Conservation (phyloP, 1,140 invertebrate genomes). For the Bradynema listronoti region DNA sequence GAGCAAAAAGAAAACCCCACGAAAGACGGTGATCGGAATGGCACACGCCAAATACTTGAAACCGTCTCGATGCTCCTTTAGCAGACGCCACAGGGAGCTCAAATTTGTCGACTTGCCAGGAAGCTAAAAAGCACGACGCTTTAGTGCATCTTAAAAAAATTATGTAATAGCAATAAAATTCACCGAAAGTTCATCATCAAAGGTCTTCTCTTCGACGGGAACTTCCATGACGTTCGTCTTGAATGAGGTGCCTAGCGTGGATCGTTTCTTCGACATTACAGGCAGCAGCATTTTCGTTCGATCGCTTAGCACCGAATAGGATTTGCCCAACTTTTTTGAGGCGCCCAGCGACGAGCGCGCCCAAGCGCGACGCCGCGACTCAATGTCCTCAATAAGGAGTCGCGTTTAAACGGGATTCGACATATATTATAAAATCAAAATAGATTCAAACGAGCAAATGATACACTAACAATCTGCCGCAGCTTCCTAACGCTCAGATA, state of each 20-base stretch:
- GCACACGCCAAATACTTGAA: slow-evolving; percentile 31
- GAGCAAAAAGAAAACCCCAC: slow-evolving; percentile 48
- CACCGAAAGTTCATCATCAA: slow-evolving; percentile 30
- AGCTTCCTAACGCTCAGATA: too few species aligned
- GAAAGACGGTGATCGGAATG: slow-evolving; percentile 42
- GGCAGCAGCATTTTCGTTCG: slow-evolving; percentile 46
- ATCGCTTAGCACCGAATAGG: slow-evolving; percentile 52
- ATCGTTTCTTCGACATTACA: slow-evolving; percentile 46
- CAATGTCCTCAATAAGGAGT: slow-evolving; percentile 32
- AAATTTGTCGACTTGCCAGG: slow-evolving; percentile 39
- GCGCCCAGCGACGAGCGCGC: slow-evolving; percentile 47
- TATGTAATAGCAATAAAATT: slow-evolving; percentile 4
- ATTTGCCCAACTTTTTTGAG: slow-evolving; percentile 45
- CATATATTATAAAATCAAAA: neutral
- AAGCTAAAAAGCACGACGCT: slow-evolving; percentile 28
- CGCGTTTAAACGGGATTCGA: neutral
- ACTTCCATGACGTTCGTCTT: slow-evolving; percentile 42
- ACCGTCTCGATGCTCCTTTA: slow-evolving; percentile 36
- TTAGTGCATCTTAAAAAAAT: neutral
- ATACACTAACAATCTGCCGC: too few species aligned
- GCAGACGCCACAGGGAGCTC: slow-evolving; percentile 34
- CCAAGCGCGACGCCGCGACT: slow-evolving; percentile 49
- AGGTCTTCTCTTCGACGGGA: slow-evolving; percentile 37
- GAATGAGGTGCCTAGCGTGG: slow-evolving; percentile 29
- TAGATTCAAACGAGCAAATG: too few species aligned